phyloP scores from a whole-genome alignment of 2,888 invertebrate species.

The Cacoxenus indagator region DNA sequence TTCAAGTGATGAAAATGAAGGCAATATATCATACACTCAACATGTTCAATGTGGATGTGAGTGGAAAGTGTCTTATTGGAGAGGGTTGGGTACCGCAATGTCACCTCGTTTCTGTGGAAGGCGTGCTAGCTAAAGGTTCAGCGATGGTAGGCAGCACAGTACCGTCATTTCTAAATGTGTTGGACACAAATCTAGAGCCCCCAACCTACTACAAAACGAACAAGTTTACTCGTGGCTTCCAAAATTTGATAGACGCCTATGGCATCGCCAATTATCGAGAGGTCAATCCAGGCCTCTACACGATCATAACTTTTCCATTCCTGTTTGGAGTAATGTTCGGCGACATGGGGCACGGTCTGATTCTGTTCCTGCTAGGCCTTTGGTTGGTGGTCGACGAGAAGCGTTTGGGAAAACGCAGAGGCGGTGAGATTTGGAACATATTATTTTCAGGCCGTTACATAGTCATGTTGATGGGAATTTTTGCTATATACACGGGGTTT shows the following conservation, averaged over 20 bases:
- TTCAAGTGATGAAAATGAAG: conserved; percentile 88
- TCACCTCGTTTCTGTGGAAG: conserved; percentile 81
- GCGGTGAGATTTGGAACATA: conserved; percentile 93
- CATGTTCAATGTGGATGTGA: conserved; percentile 90
- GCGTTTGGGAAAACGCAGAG: conserved; percentile 77
- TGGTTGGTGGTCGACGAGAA: conserved; percentile 89
- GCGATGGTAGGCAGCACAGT: conserved; percentile 88
- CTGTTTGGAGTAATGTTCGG: conserved; percentile 97
- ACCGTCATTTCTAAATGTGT: conserved; percentile 91
- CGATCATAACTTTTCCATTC: conserved; percentile 94
- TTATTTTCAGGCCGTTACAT: conserved; percentile 98
- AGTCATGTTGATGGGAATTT: conserved; percentile 94
- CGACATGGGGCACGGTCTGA: conserved; percentile 89
- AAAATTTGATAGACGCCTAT: conserved; percentile 92
- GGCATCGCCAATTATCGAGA: conserved; percentile 94
- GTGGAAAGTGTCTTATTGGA: conserved; percentile 89
- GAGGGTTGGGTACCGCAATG: conserved; percentile 88
- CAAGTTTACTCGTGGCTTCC: conserved; percentile 92
- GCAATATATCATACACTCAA: conserved; percentile 94
- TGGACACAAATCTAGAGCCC: conserved; percentile 83
- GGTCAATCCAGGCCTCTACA: conserved; percentile 90
- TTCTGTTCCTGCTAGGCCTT: conserved; percentile 85
- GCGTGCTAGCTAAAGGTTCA: conserved; percentile 85
- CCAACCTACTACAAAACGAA: conserved; percentile 94
- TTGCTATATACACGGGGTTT: conserved; percentile 96